Conservation (phyloP, 2,888 invertebrate genomes). For the Agrochola lychnidis region DNA sequence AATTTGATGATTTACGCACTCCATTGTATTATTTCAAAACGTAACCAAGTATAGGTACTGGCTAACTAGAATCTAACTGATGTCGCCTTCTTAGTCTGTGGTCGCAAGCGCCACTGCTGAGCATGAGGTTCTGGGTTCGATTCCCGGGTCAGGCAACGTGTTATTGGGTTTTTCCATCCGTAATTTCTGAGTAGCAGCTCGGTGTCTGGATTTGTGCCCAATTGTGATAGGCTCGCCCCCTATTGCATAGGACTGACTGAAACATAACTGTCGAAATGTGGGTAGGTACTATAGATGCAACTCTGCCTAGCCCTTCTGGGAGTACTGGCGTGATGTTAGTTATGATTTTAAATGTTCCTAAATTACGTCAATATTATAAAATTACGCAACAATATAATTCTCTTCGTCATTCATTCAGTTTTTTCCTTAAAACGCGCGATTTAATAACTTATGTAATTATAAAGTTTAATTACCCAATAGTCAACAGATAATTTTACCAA, state of each 20-base stretch:
- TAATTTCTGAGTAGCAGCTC: background rate
- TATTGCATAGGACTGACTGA: background rate
- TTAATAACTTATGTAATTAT: constrained; percentile 21
- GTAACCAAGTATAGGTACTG: background rate
- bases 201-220: too few relatives aligned
- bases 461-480: constrained; percentile 7
- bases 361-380: constrained; percentile 4
- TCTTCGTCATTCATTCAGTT: constrained; percentile 10
- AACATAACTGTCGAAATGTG: background rate
- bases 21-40: constrained; percentile 32
- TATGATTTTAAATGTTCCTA: background rate
- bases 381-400: constrained; percentile 16
- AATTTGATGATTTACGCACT: constrained; percentile 54
- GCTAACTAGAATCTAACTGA: background rate
- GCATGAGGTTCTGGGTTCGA: background rate
- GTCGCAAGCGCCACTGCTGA: background rate
- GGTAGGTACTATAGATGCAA: background rate
- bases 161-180: background rate
- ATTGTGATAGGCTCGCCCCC: too few relatives aligned
- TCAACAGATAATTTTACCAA: constrained; percentile 4
- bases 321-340: background rate
- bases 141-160: too few relatives aligned
- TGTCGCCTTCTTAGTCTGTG: background rate
- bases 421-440: constrained; percentile 13
- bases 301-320: background rate